These are phyloP conservation scores for Nerophis lumbriciformis DNA, from an alignment of 2,113 vertebrate species.

Conservation along the genomic window DNA sequence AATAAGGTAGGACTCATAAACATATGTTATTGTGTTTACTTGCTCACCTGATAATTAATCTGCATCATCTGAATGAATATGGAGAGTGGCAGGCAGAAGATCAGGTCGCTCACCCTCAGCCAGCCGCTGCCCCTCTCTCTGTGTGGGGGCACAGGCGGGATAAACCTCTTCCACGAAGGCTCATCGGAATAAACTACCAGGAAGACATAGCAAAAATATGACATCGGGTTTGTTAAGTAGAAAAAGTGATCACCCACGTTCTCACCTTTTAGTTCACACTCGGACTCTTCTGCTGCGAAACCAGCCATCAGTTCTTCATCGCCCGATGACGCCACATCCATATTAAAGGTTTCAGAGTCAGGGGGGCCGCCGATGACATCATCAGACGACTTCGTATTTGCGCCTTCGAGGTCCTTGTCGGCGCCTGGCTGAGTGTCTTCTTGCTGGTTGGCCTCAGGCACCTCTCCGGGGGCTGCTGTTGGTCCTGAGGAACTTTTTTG, in stretches of 20 bases:
- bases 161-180: conserved; percentile 77
- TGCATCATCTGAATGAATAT: conserved; percentile 87
- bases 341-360: not conserved
- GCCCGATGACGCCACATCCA: not conserved
- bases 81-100: conserved; percentile 89
- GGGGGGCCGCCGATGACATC: not conserved
- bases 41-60: conserved; percentile 87
- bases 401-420: conserved; percentile 6
- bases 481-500: not conserved
- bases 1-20: no score
- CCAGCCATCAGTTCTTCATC: conserved; percentile 19
- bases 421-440: not conserved
- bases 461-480: not conserved
- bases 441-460: not conserved
- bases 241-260: not conserved
- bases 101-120: conserved; percentile 84
- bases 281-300: not conserved
- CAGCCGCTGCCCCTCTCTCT: conserved; percentile 81
- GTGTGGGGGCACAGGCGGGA: conserved; percentile 81
- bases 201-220: not conserved
- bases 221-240: not conserved
- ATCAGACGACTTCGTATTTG: not conserved
- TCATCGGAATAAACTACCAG: conserved; percentile 80
- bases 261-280: conserved; percentile 41
- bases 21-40: no score